Base-by-base conservation (phyloP, 2,888 invertebrate species). In the Pogonocherus hispidulus region DNA sequence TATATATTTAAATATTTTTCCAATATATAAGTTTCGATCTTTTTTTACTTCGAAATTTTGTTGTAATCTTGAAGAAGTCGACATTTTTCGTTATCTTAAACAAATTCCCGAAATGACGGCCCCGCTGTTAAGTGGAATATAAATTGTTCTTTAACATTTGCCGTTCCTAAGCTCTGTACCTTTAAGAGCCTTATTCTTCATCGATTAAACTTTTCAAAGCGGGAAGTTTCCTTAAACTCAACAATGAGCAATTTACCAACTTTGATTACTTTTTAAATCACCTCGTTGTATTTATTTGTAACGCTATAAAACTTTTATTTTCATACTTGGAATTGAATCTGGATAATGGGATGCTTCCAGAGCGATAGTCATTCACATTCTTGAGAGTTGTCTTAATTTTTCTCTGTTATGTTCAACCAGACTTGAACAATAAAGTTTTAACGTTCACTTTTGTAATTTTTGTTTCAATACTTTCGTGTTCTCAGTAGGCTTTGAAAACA, bases 181-280 rank as follows among this genome's bases (percentile, higher is more conserved):
- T 78, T 76, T 73, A 71, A 76, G 74, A 75, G 69, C 73, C 76
- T 78, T 76, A 77, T 78, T 78, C 73, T 76, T 73, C 74, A 76
- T 76, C 79, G 79, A 81, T 80, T 80, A 79, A 81, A 81, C 79
- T 81, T 81, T 79, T 75, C 73, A 74, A 74, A 76, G 75, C 78
- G 76, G 78, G 71, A 79, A 80, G 78, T 80, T 79, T 73, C 78
- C 74, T 77, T 74, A 76, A 81, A 79, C 78, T 79, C 76, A 77
- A 82, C 82, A 82, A 82, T 82, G 80, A 81, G 79, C 82, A 82
- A 82, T 82, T 81, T 82, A 79, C 75, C 69, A 83, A 83, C 81
- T 84, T 84, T 84, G 83, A 84, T 84, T 83, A 81, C 82, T 82
- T 82, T 80, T 73, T 72, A 69, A 75, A 76, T 77, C 75, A 63